Conservation (phyloP, 2,113 vertebrate genomes). For the Tiliqua scincoides region DNA sequence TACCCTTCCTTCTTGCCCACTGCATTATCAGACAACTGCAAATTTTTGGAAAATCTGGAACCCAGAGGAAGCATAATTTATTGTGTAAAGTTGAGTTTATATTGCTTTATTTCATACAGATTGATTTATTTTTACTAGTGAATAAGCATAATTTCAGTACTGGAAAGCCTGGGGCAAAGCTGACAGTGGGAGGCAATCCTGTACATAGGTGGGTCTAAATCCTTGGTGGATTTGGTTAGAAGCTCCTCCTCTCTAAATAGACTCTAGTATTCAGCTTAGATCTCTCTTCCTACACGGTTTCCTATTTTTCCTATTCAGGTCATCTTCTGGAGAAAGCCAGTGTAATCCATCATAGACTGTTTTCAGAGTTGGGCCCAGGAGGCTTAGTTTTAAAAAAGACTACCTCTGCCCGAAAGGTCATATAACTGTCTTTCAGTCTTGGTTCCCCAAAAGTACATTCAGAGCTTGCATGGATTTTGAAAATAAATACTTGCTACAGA, state of each 20-base stretch:
- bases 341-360: neutral
- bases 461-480: neutral
- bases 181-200: neutral
- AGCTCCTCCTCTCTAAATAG: neutral
- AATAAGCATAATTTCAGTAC: neutral
- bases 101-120: neutral
- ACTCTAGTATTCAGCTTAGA: no score
- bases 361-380: neutral
- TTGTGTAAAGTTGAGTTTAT: neutral
- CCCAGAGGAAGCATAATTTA: neutral
- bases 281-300: neutral
- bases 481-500: neutral
- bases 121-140: no score
- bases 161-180: neutral
- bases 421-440: neutral
- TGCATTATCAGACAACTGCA: neutral
- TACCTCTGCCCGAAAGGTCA: neutral
- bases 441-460: neutral
- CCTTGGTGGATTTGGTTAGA: neutral
- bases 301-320: neutral
- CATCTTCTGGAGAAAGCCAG: neutral
- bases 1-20: neutral
- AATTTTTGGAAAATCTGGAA: neutral
- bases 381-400: neutral
- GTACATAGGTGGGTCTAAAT: neutral